Base-by-base conservation (phyloP, 2,797 vertebrate species). In the Melanotaenia boesemani region DNA sequence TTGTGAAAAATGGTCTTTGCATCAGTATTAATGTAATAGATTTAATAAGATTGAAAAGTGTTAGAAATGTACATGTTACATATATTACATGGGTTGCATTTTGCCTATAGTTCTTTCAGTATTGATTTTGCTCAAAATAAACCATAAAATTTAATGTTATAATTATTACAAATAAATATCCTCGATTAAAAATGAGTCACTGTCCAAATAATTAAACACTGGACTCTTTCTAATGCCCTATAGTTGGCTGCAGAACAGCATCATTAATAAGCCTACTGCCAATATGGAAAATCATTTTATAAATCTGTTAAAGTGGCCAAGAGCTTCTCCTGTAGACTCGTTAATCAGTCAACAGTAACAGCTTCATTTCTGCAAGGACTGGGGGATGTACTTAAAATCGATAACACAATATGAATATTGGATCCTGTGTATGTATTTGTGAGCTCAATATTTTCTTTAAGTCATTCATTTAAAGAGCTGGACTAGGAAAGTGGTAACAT, bases 271-370 rank as follows among this genome's bases (percentile, higher is more conserved):
- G 26, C 26, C 8, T 30, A 16, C 54, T 56, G 28, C 55, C 55
- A 32, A 32, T 30, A 57, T 57, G 55, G 55, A 57, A 57, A 57
- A 57, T 18, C 28, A 57, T 57, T 56, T 57, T 18, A 57, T 32
- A 32, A 57, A 32, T 32, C 55, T 32, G 55, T 55, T 26, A 2
- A 55, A 55, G 52, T 57, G 55, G 26, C 55, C 28, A 28, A 57
- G 55, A 16, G 55, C 28, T 57, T 50, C n/a, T 57, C 26, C 55
- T 30, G 24, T 7, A 16, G 12, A 30, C 15, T 8, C 20, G 28
- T 57, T 57, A 28, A 57, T 57, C 55, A 32, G 55, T 57, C 28
- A 57, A 57, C 52, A 57, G 55, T 57, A 57, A 16, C 28, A 57
- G 55, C 28, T 57, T 28, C 16, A 16, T 56, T 56, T 56, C 26